Conservation (phyloP, 2,797 vertebrate genomes). For the Fistularia tabacaria region DNA sequence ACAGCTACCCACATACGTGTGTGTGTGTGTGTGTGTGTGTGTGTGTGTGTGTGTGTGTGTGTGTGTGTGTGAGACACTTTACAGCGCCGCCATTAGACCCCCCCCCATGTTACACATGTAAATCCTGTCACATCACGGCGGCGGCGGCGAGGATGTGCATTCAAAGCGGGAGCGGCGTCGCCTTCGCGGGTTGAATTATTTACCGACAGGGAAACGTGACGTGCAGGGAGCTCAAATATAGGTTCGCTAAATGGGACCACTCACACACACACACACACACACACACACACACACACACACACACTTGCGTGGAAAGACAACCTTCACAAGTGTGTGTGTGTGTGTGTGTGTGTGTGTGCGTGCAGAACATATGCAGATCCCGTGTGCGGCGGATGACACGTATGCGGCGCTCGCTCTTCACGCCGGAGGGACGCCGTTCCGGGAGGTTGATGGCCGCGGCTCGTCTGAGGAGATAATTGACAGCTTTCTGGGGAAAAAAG, state of each 20-base stretch:
- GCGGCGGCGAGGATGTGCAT: conserved; percentile 38
- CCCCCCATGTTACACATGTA: conserved; percentile 33
- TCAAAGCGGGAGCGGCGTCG: conserved; percentile 21
- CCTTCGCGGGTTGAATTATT: conserved; percentile 55
- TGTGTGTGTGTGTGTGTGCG: conserved; percentile 22
- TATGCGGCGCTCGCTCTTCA: conserved; percentile 9
- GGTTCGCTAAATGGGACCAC: conserved; percentile 5
- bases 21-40: too few relatives aligned
- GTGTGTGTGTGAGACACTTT: conserved; percentile 2
- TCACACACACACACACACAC: neutral
- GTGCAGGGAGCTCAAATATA: conserved; percentile 21
- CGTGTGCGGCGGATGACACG: conserved; percentile 19
- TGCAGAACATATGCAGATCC: too few relatives aligned
- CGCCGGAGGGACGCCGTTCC: neutral
- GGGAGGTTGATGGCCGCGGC: conserved; percentile 25
- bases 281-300: neutral
- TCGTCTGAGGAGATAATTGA: conserved; percentile 35
- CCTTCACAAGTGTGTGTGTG: conserved; percentile 8
- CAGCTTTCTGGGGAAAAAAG: conserved; percentile 17
- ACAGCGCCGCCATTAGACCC: conserved; percentile 19
- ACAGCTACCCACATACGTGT: too few relatives aligned
- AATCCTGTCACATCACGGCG: conserved; percentile 39
- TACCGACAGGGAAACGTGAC: conserved; percentile 25
- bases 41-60: too few relatives aligned
- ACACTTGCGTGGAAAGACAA: too few relatives aligned